These are phyloP conservation scores for Drosophila yakuba DNA, from an alignment of 1,140 invertebrate species.

Conservation along the genomic window DNA sequence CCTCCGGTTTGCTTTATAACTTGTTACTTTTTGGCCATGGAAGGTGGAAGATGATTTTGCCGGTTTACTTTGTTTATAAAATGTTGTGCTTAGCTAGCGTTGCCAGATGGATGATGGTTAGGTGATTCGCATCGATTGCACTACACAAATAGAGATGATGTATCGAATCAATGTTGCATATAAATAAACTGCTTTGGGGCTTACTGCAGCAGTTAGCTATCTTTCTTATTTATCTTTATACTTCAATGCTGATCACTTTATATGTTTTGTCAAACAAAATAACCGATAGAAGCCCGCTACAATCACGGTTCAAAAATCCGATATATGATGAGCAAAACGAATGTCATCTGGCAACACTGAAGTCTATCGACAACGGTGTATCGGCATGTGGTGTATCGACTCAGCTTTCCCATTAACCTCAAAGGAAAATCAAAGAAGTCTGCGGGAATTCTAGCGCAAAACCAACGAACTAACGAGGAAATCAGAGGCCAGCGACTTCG, in stretches of 20 bases:
- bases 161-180: neutral
- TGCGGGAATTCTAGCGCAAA: slow-evolving; percentile 10
- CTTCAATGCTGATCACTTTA: too few relatives aligned
- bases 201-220: too few relatives aligned
- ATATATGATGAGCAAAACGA: too few relatives aligned
- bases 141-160: neutral
- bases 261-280: too few relatives aligned
- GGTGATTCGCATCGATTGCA: neutral
- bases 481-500: neutral
- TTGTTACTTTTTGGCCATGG: neutral
- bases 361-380: neutral
- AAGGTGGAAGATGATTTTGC: neutral
- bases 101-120: too few relatives aligned
- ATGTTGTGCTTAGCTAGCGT: too few relatives aligned
- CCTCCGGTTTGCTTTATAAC: neutral
- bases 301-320: too few relatives aligned
- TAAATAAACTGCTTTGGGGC: too few relatives aligned
- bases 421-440: slow-evolving; percentile 20
- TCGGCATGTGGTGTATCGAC: slow-evolving; percentile 25
- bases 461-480: neutral
- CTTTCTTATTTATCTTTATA: too few relatives aligned
- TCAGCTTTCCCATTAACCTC: slow-evolving; percentile 43
- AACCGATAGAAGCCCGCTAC: too few relatives aligned
- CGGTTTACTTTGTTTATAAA: slow-evolving; percentile 12
- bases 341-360: neutral